Conservation (phyloP, 2,113 vertebrate genomes). For the Nothobranchius kuhntae region DNA sequence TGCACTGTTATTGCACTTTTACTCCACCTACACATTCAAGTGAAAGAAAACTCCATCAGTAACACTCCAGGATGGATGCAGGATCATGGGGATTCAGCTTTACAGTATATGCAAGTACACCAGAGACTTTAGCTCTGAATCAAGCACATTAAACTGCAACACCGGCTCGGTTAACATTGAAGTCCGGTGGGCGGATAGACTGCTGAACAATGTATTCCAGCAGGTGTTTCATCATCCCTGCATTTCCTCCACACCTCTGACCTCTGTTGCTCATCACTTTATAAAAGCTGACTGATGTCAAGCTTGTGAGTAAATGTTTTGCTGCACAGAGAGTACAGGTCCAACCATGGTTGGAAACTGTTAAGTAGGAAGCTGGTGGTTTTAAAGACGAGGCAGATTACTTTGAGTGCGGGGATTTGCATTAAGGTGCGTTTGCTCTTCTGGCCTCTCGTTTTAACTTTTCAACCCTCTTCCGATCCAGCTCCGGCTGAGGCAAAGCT, state of each 20-base stretch:
- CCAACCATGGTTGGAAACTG: conserved; percentile 28
- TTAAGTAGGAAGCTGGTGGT: conserved; percentile 36
- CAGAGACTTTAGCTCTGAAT: conserved; percentile 18
- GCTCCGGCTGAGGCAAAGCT: conserved; percentile 63
- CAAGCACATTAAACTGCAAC: conserved; percentile 26
- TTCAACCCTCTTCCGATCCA: conserved; percentile 46
- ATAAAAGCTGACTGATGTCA: conserved; percentile 37
- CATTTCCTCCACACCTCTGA: conserved; percentile 51
- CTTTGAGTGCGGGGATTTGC: conserved; percentile 58
- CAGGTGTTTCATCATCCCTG: conserved; percentile 64
- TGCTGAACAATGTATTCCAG: conserved; percentile 49
- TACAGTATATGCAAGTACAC: conserved; percentile 9
- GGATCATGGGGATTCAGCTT: conserved; percentile 20
- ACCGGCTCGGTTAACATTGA: conserved; percentile 32
- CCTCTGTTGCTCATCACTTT: conserved; percentile 41
- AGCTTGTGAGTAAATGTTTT: conserved; percentile 41
- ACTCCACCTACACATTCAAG: conserved; percentile 42
- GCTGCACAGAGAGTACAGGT: conserved; percentile 28
- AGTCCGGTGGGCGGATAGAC: conserved; percentile 24
- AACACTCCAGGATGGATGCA: conserved; percentile 27
- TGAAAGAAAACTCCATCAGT: conserved; percentile 36
- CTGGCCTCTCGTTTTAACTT: conserved; percentile 60
- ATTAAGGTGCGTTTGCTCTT: conserved; percentile 55
- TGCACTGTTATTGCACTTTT: conserved; percentile 58
- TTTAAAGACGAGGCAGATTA: conserved; percentile 60